phyloP scores from a whole-genome alignment of 2,113 vertebrate genomes.

The Zootoca vivipara region DNA sequence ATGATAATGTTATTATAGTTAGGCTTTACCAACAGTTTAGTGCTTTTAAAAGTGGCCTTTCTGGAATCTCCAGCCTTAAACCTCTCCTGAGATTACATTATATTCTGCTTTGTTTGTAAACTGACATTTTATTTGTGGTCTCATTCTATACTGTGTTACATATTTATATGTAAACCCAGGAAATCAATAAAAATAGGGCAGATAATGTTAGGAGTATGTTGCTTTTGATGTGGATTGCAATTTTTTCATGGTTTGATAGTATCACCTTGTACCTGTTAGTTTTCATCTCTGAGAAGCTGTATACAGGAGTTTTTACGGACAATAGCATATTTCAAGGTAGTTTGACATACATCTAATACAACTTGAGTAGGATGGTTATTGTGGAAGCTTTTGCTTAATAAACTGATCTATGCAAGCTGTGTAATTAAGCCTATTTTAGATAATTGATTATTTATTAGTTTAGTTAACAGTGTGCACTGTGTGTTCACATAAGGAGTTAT shows the following conservation, averaged over 20 bases:
- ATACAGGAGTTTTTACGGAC: not conserved
- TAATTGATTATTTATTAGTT: conserved; percentile 5
- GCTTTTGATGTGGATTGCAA: not conserved
- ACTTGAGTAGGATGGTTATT: not conserved
- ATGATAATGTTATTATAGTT: not conserved
- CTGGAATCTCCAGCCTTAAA: not conserved
- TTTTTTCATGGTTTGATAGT: not conserved
- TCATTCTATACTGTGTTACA: not conserved
- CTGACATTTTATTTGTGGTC: not conserved
- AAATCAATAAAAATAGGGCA: not conserved
- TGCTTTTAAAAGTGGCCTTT: not conserved
- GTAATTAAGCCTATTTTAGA: not conserved
- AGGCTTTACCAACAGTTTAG: not conserved
- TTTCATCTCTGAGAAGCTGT: too few species aligned
- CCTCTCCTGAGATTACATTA: not conserved
- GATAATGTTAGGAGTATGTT: not conserved
- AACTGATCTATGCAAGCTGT: not conserved
- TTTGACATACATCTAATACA: not conserved
- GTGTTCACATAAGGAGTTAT: not conserved
- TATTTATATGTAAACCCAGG: not conserved
- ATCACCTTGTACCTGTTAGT: too few species aligned
- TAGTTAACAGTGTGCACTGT: not conserved
- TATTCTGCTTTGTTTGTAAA: not conserved
- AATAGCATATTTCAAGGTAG: not conserved
- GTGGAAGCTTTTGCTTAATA: not conserved